These are phyloP conservation scores for Idris sp. DNA, from an alignment of 1,140 invertebrate genomes.

Conservation along the genomic window DNA sequence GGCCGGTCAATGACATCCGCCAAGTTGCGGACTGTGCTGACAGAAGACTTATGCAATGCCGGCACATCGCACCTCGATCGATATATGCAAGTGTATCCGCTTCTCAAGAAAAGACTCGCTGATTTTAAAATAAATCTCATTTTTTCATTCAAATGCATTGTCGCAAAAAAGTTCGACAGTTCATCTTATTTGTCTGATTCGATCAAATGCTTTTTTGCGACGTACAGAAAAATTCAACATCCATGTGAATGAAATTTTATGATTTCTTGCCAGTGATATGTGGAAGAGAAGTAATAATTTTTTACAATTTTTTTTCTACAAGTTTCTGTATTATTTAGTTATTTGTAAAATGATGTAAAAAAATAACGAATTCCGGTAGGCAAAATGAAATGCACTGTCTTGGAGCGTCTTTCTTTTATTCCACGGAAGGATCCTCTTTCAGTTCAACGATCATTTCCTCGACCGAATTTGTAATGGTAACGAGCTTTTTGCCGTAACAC, in stretches of 20 bases:
- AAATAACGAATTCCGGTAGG: too few species aligned
- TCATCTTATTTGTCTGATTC: too few species aligned
- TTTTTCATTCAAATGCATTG: slow-evolving; percentile 20
- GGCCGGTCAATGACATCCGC: slow-evolving; percentile 65
- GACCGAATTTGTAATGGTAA: slow-evolving; percentile 35
- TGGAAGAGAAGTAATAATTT: too few species aligned
- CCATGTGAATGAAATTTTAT: too few species aligned
- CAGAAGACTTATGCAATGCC: slow-evolving; percentile 57
- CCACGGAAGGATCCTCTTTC: slow-evolving; percentile 7
- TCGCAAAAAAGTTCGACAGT: too few species aligned
- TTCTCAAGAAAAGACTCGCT: slow-evolving; percentile 12
- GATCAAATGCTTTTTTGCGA: too few species aligned
- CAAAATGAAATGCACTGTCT: slow-evolving; percentile 44
- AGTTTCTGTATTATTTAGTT: too few species aligned
- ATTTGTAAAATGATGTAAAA: too few species aligned
- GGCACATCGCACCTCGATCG: slow-evolving; percentile 29
- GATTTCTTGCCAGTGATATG: too few species aligned
- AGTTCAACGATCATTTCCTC: slow-evolving; percentile 17
- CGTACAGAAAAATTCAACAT: too few species aligned
- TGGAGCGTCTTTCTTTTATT: slow-evolving; percentile 27
- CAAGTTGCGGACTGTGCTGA: slow-evolving; percentile 55
- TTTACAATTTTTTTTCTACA: too few species aligned
- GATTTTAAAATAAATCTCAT: slow-evolving; percentile 35
- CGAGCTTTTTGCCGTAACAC: slow-evolving; percentile 25
- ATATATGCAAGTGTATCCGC: slow-evolving; percentile 39